Conservation (phyloP, 2,113 vertebrate species). For the Galbula dea region DNA sequence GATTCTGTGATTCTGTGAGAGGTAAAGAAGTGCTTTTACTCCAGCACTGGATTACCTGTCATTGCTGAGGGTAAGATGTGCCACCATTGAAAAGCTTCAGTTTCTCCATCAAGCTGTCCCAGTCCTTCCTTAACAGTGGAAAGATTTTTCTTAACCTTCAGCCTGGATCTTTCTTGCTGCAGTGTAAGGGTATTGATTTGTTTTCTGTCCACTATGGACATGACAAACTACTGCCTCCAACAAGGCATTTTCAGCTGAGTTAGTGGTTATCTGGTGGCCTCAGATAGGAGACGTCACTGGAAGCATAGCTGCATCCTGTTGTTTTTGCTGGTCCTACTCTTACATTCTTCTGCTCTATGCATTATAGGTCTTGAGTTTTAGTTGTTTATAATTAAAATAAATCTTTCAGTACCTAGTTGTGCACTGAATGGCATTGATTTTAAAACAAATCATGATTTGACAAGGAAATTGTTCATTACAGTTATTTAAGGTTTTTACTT, state of each 20-base stretch:
- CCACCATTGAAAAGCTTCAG: not conserved
- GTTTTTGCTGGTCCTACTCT: not conserved
- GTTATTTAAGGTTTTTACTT: not conserved
- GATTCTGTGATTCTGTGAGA: too few relatives aligned
- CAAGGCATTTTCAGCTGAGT: not conserved
- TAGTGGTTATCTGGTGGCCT: not conserved
- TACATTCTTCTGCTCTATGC: not conserved
- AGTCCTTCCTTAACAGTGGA: not conserved
- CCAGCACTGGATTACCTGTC: not conserved
- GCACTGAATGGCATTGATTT: not conserved
- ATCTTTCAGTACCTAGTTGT: not conserved
- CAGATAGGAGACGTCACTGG: not conserved
- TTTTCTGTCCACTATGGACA: not conserved
- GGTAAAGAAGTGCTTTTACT: not conserved
- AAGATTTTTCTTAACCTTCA: not conserved
- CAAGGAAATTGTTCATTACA: not conserved
- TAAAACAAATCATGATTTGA: not conserved
- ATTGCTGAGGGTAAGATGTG: not conserved
- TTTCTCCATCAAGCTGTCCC: not conserved
- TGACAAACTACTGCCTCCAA: not conserved
- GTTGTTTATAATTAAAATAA: not conserved
- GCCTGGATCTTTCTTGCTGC: not conserved
- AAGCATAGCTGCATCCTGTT: constrained; percentile 1
- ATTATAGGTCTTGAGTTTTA: not conserved
- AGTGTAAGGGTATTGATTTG: not conserved